These are phyloP conservation scores for Lydus trimaculatus DNA, from an alignment of 2,888 invertebrate genomes.

Conservation along the genomic window DNA sequence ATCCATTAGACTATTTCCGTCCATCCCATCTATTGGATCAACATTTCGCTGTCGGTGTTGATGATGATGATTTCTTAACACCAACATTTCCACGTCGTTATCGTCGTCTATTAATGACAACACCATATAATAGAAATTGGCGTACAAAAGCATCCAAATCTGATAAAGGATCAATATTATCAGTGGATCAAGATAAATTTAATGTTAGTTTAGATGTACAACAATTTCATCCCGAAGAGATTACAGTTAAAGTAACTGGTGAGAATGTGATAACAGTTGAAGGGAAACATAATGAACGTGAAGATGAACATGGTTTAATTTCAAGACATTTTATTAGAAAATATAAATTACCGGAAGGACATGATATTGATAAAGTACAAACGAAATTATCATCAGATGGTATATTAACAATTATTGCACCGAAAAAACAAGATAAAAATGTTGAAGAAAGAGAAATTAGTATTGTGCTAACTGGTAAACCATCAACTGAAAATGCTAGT, in stretches of 20 bases:
- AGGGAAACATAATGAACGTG: conserved; percentile 79
- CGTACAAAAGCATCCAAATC: background rate
- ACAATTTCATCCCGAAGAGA: conserved; percentile 79
- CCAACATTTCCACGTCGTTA: conserved; percentile 10
- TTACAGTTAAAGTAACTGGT: conserved; percentile 75
- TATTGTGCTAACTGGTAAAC: conserved; percentile 42
- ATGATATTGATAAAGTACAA: conserved; percentile 73
- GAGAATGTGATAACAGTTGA: conserved; percentile 72
- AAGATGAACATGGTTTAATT: conserved; percentile 75
- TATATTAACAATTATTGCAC: conserved; percentile 72
- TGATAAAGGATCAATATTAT: conserved; percentile 16
- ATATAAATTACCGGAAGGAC: conserved; percentile 76
- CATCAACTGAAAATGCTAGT: background rate
- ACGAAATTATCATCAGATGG: conserved; percentile 82
- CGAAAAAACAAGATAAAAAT: conserved; percentile 60
- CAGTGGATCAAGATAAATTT: conserved; percentile 12
- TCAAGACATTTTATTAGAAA: conserved; percentile 77
- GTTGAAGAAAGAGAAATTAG: conserved; percentile 58
- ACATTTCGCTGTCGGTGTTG: conserved; percentile 16
- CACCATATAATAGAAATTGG: conserved; percentile 14
- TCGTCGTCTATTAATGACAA: conserved; percentile 6
- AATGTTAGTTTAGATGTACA: conserved; percentile 33
- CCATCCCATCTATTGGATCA: conserved; percentile 14
- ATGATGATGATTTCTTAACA: conserved; percentile 12
- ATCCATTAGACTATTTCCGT: conserved; percentile 18